phyloP scores from a whole-genome alignment of 2,113 vertebrate genomes.

The Psettodes erumei region DNA sequence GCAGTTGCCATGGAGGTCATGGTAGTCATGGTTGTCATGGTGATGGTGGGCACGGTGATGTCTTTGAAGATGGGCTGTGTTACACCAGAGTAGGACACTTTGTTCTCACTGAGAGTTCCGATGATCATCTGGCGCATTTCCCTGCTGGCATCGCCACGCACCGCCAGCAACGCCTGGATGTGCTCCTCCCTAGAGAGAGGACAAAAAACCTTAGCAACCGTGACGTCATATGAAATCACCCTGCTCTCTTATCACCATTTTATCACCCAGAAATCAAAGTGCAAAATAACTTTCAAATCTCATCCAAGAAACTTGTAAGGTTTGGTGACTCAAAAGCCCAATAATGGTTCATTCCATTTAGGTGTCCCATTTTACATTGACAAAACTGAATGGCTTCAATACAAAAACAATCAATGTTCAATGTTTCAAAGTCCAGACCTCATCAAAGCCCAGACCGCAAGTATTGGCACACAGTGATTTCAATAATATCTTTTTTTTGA shows the following conservation, averaged over 20 bases:
- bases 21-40: slow-evolving; percentile 85
- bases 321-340: too few relatives aligned
- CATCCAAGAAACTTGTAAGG: too few relatives aligned
- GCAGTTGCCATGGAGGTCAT: slow-evolving; percentile 92
- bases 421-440: too few relatives aligned
- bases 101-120: slow-evolving; percentile 92
- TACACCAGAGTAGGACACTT: slow-evolving; percentile 80
- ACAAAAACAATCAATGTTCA: too few relatives aligned
- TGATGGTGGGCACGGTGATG: slow-evolving; percentile 88
- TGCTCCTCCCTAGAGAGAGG: slow-evolving; percentile 90
- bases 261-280: too few relatives aligned
- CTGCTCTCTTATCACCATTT: not conserved
- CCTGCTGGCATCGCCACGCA: slow-evolving; percentile 93
- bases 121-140: slow-evolving; percentile 98
- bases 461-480: too few relatives aligned
- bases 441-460: too few relatives aligned
- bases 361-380: too few relatives aligned
- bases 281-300: too few relatives aligned
- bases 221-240: not conserved
- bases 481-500: too few relatives aligned
- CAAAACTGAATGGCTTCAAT: too few relatives aligned
- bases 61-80: slow-evolving; percentile 93
- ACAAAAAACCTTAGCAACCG: not conserved
- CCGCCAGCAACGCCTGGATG: slow-evolving; percentile 90
- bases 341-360: too few relatives aligned